Conservation (phyloP, 1,140 invertebrate genomes). For the Drosophila asahinai region DNA sequence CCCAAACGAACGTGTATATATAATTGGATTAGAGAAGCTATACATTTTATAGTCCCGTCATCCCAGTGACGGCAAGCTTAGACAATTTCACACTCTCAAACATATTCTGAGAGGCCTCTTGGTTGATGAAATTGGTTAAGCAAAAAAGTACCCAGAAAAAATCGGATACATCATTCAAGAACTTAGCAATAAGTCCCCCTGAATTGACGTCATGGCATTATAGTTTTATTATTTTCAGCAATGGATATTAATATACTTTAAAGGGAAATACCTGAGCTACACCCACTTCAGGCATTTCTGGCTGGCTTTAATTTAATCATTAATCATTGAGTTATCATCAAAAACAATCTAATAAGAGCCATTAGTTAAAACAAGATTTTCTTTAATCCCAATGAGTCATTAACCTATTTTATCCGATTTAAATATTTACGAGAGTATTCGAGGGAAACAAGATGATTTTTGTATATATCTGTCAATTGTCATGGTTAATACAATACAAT, state of each 20-base stretch:
- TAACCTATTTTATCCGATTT: neutral
- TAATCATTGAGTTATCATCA: neutral
- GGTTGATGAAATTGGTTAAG: neutral
- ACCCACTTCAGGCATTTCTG: neutral
- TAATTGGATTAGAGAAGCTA: slow-evolving; percentile 64
- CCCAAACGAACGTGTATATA: slow-evolving; percentile 2
- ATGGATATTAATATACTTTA: neutral
- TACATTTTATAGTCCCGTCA: slow-evolving; percentile 37
- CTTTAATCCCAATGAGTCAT: neutral
- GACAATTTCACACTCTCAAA: slow-evolving; percentile 4
- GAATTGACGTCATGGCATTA: neutral
- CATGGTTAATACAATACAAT: neutral
- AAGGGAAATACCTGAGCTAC: neutral
- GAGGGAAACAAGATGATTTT: neutral
- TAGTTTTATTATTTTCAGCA: neutral
- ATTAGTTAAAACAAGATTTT: neutral
- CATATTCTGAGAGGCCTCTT: slow-evolving; percentile 1
- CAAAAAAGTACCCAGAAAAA: slow-evolving; percentile 5
- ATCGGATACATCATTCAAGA: neutral
- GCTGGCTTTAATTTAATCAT: neutral
- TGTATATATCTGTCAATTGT: neutral
- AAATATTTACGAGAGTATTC: neutral
- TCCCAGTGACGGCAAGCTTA: slow-evolving; percentile 10
- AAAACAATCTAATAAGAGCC: neutral
- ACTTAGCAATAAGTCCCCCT: neutral